Base-by-base conservation (phyloP, 2,113 vertebrate genomes). In the Pogonocichla stellata region DNA sequence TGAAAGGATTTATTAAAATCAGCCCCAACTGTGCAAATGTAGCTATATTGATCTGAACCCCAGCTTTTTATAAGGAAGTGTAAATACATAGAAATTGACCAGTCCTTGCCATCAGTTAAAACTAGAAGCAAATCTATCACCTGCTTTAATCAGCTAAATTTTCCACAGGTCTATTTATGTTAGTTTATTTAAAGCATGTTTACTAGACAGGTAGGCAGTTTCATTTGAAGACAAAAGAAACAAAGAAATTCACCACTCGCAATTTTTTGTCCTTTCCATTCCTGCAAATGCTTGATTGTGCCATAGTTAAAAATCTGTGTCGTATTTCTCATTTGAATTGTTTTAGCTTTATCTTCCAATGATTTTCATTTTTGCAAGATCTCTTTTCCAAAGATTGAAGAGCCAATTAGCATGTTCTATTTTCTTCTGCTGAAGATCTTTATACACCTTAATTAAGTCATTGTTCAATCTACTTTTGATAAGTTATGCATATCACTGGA, bases 371-470 rank as follows among this genome's bases (percentile, higher is more conserved):
- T 53, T 33, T 69, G 13, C 31, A 73, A 33, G 70, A 86, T 20
- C 26, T 71, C 69, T 67, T 94, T 94, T 78, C 70, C n/a, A 18
- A 71, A 92, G 54, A 78, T 5, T 58, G 64, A 94, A 89, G 17
- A 91, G 17, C 29, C 51, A 60, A 51, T 86, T 93, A 92, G 2
- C 50, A 66, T 28, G 29, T 91, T 31, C 18, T 86, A 9, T 91
- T 95, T 91, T 94, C 17, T 13, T 92, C 20, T 14, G 6, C 50
- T 62, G 34, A 84, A 86, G 29, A 66, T 80, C 51, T 81, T 91
- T 75, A 71, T 67, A 53, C 22, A 74, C 65, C 78, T 92, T 90
- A 81, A 95, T 85, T 51, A 95, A 82, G 65, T 56, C 38, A 91
- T 14, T 51, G 22, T 18, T 91, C 43, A 91, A 20, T 90, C 61